A percentile compares a stretch with the other conserved stretches of the same genome.
phyloP scores from a whole-genome alignment of 2,113 vertebrate species.

The Taxidea taxus region DNA sequence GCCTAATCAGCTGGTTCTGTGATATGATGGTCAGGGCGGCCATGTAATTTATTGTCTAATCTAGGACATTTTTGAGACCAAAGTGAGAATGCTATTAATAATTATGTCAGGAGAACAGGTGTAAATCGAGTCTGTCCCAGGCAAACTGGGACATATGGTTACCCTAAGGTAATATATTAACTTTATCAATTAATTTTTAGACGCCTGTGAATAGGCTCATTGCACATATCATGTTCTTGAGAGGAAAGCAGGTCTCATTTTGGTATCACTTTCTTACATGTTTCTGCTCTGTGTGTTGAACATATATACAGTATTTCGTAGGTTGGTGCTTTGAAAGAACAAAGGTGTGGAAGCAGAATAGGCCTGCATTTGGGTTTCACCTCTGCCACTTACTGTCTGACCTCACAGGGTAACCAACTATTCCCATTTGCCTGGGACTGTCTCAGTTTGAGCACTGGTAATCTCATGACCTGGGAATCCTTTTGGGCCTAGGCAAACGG shows the following conservation, averaged over 20 bases:
- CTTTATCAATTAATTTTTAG: slow-evolving; percentile 82
- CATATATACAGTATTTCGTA: not conserved
- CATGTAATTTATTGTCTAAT: slow-evolving; percentile 67
- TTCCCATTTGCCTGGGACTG: not conserved
- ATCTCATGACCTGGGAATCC: not conserved
- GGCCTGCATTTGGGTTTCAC: not conserved
- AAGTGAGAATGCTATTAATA: slow-evolving; percentile 64
- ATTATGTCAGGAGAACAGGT: slow-evolving; percentile 50
- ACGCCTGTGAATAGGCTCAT: slow-evolving; percentile 54
- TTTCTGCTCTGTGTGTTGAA: not conserved
- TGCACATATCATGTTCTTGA: slow-evolving; percentile 36
- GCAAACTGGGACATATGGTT: slow-evolving; percentile 44
- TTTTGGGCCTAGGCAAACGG: not conserved
- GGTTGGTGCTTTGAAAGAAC: not conserved
- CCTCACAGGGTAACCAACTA: not conserved
- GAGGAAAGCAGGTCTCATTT: slow-evolving; percentile 4
- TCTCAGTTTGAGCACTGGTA: not conserved
- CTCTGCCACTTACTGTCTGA: not conserved
- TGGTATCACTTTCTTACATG: not conserved
- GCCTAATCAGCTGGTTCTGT: slow-evolving; percentile 78
- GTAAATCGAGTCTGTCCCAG: slow-evolving; percentile 50
- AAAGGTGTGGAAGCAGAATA: not conserved
- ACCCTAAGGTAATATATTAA: slow-evolving; percentile 67
- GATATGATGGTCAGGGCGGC: slow-evolving; percentile 68
- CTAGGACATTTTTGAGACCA: slow-evolving; percentile 49